Conservation (phyloP, 2,113 vertebrate species). For the Bubalus kerabau region DNA sequence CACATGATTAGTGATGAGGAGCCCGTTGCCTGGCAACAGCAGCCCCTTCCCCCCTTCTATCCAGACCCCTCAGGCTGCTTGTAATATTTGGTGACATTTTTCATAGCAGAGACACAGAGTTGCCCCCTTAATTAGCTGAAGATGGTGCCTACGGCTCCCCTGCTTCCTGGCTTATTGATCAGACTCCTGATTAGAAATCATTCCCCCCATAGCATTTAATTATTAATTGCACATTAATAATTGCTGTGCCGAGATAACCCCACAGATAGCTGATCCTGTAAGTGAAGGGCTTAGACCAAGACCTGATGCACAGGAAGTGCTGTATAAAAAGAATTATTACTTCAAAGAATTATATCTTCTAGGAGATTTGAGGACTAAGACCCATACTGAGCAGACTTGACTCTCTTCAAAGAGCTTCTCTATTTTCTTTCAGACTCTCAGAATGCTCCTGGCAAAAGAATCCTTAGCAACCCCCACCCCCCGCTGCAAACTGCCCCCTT, state of each 20-base stretch:
- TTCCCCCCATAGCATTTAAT: constrained; percentile 32
- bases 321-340: neutral
- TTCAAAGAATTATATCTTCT: neutral
- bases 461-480: neutral
- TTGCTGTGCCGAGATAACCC: constrained; percentile 4
- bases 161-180: constrained; percentile 53
- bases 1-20: constrained; percentile 61
- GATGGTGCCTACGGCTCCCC: neutral
- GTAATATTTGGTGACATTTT: constrained; percentile 73
- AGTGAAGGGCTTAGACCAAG: constrained; percentile 9
- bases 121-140: constrained; percentile 57
- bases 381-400: neutral
- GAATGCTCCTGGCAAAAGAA: neutral
- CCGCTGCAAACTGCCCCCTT: neutral
- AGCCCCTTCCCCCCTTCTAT: constrained; percentile 61
- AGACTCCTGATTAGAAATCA: constrained; percentile 41
- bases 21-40: constrained; percentile 66
- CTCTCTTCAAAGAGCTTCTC: neutral
- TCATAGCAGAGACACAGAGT: constrained; percentile 55
- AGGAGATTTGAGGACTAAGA: neutral
- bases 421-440: neutral
- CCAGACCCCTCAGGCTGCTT: constrained; percentile 62
- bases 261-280: neutral
- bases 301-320: neutral
- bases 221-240: constrained; percentile 50